Evolutionary conservation across 2,113 vertebrate species (phyloP).

Genomic region (Lampris incognitus): DNA sequence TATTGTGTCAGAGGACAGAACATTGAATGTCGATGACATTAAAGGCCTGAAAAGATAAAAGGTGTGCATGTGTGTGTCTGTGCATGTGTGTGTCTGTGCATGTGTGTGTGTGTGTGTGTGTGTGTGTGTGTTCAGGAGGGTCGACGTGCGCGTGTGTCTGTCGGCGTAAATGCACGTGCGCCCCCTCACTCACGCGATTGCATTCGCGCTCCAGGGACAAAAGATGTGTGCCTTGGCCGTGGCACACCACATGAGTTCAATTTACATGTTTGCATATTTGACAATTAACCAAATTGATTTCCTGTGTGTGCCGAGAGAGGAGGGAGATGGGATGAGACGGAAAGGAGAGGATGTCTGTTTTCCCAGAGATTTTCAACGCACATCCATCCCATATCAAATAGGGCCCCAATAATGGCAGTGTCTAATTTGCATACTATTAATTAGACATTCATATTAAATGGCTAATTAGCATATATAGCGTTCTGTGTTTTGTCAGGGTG

Average conservation of each 20-base stretch:
- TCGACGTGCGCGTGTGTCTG: slow-evolving; percentile 33
- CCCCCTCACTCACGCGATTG: slow-evolving; percentile 3
- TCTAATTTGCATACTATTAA: slow-evolving; percentile 85
- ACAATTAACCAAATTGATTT: slow-evolving; percentile 84
- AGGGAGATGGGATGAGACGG: slow-evolving; percentile 46
- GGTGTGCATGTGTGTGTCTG: slow-evolving; percentile 43
- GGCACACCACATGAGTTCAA: slow-evolving; percentile 60
- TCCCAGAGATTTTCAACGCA: slow-evolving; percentile 62
- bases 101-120: slow-evolving; percentile 24
- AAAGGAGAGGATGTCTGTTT: slow-evolving; percentile 47
- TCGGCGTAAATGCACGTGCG: slow-evolving; percentile 4
- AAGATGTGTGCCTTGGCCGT: slow-evolving; percentile 45
- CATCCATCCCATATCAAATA: slow-evolving; percentile 76
- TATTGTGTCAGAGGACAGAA: slow-evolving; percentile 76
- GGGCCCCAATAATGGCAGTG: slow-evolving; percentile 68
- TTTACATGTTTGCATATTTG: slow-evolving; percentile 84
- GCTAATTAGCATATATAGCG: slow-evolving; percentile 81
- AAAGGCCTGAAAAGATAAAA: slow-evolving; percentile 77
- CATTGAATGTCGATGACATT: slow-evolving; percentile 72
- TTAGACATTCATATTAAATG: slow-evolving; percentile 79
- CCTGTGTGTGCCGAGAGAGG: slow-evolving; percentile 48
- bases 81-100: slow-evolving; percentile 9
- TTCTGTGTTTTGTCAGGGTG: slow-evolving; percentile 69
- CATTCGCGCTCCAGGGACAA: slow-evolving; percentile 64
- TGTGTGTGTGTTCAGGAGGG: neutral